Conservation (phyloP, 2,797 vertebrate species). For the Thunnus albacares region DNA sequence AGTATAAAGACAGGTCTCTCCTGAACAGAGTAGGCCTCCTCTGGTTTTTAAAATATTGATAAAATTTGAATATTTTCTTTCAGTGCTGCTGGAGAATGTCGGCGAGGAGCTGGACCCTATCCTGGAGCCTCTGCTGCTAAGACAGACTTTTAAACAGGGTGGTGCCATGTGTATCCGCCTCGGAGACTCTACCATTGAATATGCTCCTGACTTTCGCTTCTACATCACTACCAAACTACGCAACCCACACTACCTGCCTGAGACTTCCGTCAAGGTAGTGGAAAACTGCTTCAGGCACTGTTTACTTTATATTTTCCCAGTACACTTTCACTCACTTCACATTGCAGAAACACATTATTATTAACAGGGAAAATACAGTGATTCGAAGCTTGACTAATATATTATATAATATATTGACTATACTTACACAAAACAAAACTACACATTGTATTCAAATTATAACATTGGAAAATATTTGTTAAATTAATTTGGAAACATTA, state of each 20-base stretch:
- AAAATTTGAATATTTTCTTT: slow-evolving; percentile 28
- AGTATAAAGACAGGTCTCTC: slow-evolving; percentile 3
- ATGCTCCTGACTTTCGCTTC: slow-evolving; percentile 91
- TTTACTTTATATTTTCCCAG: slow-evolving; percentile 3
- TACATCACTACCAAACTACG: slow-evolving; percentile 94
- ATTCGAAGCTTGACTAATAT: not conserved
- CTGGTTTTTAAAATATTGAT: slow-evolving; percentile 6
- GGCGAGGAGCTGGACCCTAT: slow-evolving; percentile 93
- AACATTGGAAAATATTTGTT: not conserved
- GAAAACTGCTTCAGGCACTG: slow-evolving; percentile 4
- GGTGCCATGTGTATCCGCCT: slow-evolving; percentile 91
- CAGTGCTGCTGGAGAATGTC: slow-evolving; percentile 92
- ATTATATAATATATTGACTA: too few species aligned
- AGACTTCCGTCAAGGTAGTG: slow-evolving; percentile 91
- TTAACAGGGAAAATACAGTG: not conserved
- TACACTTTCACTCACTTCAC: not conserved
- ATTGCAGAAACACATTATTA: slow-evolving; percentile 1
- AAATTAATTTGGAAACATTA: not conserved
- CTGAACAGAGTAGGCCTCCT: not conserved
- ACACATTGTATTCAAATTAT: not conserved
- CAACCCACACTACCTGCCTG: slow-evolving; percentile 93
- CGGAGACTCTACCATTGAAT: slow-evolving; percentile 90
- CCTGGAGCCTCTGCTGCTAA: slow-evolving; percentile 92
- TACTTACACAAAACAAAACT: too few species aligned
- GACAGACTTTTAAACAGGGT: slow-evolving; percentile 92